Conservation (phyloP, 1,140 invertebrate species). For the Rhopalosiphum padi region DNA sequence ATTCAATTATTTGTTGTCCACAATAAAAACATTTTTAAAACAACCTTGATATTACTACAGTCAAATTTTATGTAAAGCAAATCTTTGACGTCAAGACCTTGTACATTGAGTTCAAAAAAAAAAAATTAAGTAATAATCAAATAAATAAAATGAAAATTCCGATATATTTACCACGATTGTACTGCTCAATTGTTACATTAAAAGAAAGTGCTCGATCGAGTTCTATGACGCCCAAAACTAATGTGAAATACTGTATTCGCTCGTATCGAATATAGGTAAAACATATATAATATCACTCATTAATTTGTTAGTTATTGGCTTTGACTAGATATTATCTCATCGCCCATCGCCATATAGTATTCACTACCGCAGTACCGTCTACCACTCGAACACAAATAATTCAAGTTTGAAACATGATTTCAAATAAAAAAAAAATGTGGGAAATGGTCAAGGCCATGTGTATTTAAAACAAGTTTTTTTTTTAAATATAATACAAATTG, state of each 20-base stretch:
- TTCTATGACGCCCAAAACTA: not conserved
- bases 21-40: not conserved
- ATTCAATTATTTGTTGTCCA: not conserved
- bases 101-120: not conserved
- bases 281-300: not conserved
- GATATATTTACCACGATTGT: not conserved
- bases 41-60: not conserved
- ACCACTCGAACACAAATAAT: not conserved
- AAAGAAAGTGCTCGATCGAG: not conserved
- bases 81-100: not conserved
- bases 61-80: not conserved
- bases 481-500: not conserved
- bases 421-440: not conserved
- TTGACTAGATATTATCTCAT: not conserved
- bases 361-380: not conserved
- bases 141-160: not conserved
- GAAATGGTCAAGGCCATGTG: not conserved
- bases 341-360: not conserved
- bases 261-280: not conserved
- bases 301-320: not conserved
- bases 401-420: not conserved
- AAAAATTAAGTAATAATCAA: not conserved
- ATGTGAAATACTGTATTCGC: not conserved
- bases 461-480: conserved; percentile 9
- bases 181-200: not conserved